Conservation (phyloP, 2,113 vertebrate genomes). For the Pipa parva region DNA sequence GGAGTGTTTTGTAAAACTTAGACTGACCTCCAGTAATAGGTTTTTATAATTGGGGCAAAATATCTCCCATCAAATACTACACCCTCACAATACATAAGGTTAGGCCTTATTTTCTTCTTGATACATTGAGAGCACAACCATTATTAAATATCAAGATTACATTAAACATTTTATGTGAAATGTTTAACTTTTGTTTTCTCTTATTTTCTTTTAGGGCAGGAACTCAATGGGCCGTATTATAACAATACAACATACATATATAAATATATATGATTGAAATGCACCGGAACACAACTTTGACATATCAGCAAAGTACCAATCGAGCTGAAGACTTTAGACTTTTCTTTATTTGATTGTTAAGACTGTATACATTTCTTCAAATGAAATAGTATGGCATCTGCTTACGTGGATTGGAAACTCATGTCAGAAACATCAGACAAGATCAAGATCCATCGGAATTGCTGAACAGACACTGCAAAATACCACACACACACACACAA, state of each 20-base stretch:
- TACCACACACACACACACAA: slow-evolving; percentile 42
- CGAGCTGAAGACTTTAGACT: slow-evolving; percentile 78
- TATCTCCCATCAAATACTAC: too few relatives aligned
- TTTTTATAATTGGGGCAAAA: too few relatives aligned
- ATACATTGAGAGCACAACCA: too few relatives aligned
- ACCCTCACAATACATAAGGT: too few relatives aligned
- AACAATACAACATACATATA: slow-evolving; percentile 65
- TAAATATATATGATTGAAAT: slow-evolving; percentile 67
- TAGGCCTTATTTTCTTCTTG: too few relatives aligned
- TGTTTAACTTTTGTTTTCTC: slow-evolving; percentile 45
- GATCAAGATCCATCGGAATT: slow-evolving; percentile 63
- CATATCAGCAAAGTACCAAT: slow-evolving; percentile 75
- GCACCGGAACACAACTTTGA: slow-evolving; percentile 79
- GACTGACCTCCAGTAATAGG: too few relatives aligned
- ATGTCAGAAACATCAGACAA: slow-evolving; percentile 62
- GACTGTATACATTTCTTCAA: slow-evolving; percentile 78
- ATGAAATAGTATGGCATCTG: slow-evolving; percentile 68
- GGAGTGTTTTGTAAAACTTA: too few relatives aligned
- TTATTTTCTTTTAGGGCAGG: slow-evolving; percentile 76
- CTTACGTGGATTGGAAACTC: slow-evolving; percentile 70
- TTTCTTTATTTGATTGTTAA: slow-evolving; percentile 70
- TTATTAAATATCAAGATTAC: too few relatives aligned
- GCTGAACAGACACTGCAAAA: slow-evolving; percentile 68
- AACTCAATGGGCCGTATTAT: slow-evolving; percentile 85
- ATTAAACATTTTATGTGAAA: too few relatives aligned